phyloP scores from a whole-genome alignment of 2,888 invertebrate species.

The Drosophila quasianomalipes region DNA sequence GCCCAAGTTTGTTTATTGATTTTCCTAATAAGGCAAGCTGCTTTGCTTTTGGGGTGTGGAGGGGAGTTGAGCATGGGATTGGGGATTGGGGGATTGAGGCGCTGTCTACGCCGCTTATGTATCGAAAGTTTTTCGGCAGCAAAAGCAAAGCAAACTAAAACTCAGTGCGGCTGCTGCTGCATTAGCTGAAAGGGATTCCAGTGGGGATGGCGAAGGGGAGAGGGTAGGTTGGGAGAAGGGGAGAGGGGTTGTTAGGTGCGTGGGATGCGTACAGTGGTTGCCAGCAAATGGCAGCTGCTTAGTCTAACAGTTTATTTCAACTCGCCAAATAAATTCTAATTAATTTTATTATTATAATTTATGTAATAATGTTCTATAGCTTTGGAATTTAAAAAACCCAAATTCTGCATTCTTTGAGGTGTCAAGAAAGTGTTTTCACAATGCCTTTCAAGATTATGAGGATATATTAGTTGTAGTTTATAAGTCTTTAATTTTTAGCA shows the following conservation, averaged over 20 bases:
- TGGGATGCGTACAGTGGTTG: not conserved
- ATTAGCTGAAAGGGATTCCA: conserved; percentile 20
- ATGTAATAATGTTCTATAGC: rapidly evolving
- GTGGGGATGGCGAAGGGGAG: not conserved
- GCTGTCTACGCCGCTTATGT: conserved; percentile 60
- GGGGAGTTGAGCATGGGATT: not conserved
- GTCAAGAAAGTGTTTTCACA: not conserved
- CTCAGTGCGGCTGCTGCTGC: conserved; percentile 56
- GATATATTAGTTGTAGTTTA: not conserved
- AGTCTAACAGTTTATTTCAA: not conserved
- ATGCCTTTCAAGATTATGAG: not conserved
- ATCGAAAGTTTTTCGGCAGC: conserved; percentile 70
- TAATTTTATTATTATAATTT: not conserved
- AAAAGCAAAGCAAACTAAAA: conserved; percentile 41
- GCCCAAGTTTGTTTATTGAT: conserved; percentile 64
- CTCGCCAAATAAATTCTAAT: not conserved
- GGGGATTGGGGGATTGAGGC: conserved; percentile 4
- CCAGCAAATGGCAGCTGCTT: not conserved
- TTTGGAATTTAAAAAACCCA: not conserved
- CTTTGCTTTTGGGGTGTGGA: not conserved
- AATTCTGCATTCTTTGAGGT: not conserved
- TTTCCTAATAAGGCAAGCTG: conserved; percentile 54
- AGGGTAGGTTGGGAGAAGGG: too few relatives aligned
- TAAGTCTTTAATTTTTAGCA: not conserved
- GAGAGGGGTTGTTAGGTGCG: conserved; percentile 15